Conservation (phyloP, 2,888 invertebrate genomes). For the Cantharis flavilabris region DNA sequence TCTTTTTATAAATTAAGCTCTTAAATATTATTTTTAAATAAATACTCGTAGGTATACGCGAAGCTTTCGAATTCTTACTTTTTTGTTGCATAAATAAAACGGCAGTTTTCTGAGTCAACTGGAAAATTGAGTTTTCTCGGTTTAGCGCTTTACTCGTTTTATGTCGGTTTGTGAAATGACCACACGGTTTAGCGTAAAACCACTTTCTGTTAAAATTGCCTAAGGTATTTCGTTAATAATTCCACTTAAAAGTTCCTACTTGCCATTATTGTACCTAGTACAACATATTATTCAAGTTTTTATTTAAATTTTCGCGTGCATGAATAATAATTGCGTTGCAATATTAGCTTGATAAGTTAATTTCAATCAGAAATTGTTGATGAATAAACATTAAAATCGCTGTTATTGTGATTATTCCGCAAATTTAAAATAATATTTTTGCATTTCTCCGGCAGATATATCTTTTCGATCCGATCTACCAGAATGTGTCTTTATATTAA, state of each 20-base stretch:
- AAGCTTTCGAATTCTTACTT: background rate
- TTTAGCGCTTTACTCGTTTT: slow-evolving; percentile 17
- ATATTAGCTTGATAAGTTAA: background rate
- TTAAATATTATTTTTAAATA: background rate
- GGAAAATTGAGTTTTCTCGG: slow-evolving; percentile 16
- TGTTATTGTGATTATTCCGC: background rate
- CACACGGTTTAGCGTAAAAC: slow-evolving; percentile 18
- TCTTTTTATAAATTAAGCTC: background rate
- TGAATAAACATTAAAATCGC: background rate
- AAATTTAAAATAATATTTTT: background rate
- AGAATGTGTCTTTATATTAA: slow-evolving; percentile 7
- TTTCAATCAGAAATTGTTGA: background rate
- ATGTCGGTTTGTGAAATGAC: slow-evolving; percentile 19
- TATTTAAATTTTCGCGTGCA: background rate
- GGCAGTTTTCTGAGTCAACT: background rate
- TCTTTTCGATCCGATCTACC: background rate
- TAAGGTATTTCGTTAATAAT: slow-evolving; percentile 12
- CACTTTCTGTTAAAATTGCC: slow-evolving; percentile 11
- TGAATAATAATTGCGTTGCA: background rate
- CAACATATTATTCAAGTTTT: background rate
- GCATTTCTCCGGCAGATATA: background rate
- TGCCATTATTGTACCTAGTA: background rate
- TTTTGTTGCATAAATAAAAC: background rate
- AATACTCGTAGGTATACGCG: background rate
- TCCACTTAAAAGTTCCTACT: background rate